These are phyloP conservation scores for Protonemura montana DNA, from an alignment of 2,888 invertebrate genomes.

Conservation along the genomic window DNA sequence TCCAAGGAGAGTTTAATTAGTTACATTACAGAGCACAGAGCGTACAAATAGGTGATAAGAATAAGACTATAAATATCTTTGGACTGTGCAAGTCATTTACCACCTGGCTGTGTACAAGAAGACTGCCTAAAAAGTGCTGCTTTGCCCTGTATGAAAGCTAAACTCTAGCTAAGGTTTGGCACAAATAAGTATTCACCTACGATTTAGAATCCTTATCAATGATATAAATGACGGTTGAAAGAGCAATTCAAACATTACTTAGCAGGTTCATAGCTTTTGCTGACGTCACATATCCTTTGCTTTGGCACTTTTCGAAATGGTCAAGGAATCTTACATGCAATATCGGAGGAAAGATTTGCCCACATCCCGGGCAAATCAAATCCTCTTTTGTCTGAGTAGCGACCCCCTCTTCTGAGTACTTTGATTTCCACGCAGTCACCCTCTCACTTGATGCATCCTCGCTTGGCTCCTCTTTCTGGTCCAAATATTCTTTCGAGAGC, in stretches of 20 bases:
- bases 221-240: no score
- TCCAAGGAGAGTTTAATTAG: background rate
- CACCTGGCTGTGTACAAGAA: background rate
- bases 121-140: background rate
- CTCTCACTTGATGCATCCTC: background rate
- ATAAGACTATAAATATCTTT: background rate
- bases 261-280: background rate
- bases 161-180: background rate
- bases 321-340: conserved; percentile 54
- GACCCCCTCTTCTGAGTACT: conserved; percentile 49
- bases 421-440: conserved; percentile 36
- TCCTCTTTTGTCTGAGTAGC: conserved; percentile 52
- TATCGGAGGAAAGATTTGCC: conserved; percentile 54
- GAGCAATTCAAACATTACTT: background rate
- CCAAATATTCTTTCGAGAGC: conserved; percentile 19
- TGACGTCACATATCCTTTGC: background rate
- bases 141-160: background rate
- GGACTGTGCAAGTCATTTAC: background rate
- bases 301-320: conserved; percentile 54
- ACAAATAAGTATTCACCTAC: background rate
- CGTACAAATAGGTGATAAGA: background rate
- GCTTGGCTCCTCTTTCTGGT: background rate
- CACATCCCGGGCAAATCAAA: conserved; percentile 54
- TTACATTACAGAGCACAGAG: background rate
- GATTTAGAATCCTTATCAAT: background rate